Percentiles rank a stretch among this genome's conserved stretches.
Evolutionary conservation across 2,797 vertebrate genomes (phyloP).

Genomic region (Tadarida brasiliensis): DNA sequence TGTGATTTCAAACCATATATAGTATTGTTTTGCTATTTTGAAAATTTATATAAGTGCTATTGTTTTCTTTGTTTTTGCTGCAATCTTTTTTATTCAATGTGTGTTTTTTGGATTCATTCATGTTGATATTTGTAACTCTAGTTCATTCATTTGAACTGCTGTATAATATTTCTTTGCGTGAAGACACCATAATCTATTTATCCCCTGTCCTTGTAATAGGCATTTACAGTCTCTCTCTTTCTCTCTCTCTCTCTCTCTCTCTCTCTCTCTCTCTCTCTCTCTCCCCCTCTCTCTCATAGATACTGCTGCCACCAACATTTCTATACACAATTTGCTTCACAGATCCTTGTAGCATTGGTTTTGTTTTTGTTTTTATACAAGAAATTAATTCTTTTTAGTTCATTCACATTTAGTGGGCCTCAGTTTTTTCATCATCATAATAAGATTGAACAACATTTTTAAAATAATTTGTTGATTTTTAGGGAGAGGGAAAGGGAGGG

Average conservation of each 20-base stretch:
- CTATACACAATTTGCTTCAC: background rate
- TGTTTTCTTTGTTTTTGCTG: conserved; percentile 23
- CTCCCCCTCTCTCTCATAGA: background rate
- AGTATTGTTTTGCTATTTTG: background rate
- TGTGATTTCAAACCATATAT: background rate
- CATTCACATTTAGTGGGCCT: conserved; percentile 7
- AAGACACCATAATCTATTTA: background rate
- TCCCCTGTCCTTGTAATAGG: background rate
- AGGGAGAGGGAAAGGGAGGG: too few relatives aligned
- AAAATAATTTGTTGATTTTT: too few relatives aligned
- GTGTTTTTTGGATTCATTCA: background rate
- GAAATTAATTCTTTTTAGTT: background rate
- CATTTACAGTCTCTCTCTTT: background rate
- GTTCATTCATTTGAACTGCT: background rate
- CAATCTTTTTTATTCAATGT: background rate
- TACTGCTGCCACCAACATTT: background rate
- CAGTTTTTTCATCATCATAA: background rate
- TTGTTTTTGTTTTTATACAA: conserved; percentile 38
- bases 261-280: too few relatives aligned
- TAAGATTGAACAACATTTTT: background rate
- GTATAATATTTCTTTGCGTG: background rate
- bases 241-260: too few relatives aligned
- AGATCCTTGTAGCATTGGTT: background rate
- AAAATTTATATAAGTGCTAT: background rate
- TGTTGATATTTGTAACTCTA: background rate